Evolutionary conservation across 2,113 vertebrate species (phyloP).

Genomic region (Mellivora capensis): DNA sequence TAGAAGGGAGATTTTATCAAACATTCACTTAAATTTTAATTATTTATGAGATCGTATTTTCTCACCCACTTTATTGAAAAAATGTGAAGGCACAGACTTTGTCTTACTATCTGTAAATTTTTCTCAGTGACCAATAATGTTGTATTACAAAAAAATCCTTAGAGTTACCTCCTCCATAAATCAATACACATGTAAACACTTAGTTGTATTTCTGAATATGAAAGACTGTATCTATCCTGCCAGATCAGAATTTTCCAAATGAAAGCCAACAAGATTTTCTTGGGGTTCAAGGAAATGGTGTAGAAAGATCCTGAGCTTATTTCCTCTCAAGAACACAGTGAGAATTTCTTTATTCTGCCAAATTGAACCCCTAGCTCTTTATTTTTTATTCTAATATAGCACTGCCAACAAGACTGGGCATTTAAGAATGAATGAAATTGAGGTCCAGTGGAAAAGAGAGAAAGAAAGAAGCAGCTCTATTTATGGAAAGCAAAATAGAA

Average conservation of each 20-base stretch:
- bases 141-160: neutral
- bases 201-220: neutral
- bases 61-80: neutral
- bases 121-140: neutral
- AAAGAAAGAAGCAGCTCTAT: neutral
- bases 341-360: neutral
- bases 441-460: neutral
- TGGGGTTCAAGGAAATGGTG: neutral
- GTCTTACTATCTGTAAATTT: neutral
- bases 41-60: neutral
- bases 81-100: neutral
- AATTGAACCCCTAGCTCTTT: neutral
- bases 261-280: neutral
- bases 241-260: neutral
- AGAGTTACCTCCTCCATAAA: neutral
- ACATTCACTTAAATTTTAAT: neutral
- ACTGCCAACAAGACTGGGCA: neutral
- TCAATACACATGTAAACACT: neutral
- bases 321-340: neutral
- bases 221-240: neutral
- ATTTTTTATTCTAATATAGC: neutral
- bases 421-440: neutral
- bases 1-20: neutral
- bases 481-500: neutral
- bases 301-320: neutral